Evolutionary conservation across 2,113 vertebrate genomes (phyloP), one percentile per base, ranked within the genome.

Genomic region (Myodes glareolus): DNA sequence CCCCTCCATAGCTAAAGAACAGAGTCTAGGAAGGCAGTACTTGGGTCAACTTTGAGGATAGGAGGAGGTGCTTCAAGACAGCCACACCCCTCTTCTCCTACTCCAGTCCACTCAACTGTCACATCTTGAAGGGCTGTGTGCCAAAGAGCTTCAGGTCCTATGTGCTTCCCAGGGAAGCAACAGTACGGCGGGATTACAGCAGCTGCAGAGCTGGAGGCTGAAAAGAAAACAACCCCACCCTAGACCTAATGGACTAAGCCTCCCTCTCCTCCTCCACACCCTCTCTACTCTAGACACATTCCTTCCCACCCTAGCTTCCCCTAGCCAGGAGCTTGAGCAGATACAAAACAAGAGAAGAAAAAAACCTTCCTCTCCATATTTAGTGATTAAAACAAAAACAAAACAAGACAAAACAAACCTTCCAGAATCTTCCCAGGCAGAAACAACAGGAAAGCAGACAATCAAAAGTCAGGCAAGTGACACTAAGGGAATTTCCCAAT

Each of bases 181-280:
- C 68, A 78, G 63, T 85, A 21, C 68, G 58, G 50, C 45, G 14
- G 92, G 47, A 70, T 94, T n/a, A 70, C 31, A 72, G 91, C 16
- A 92, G 88, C 88, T 78, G 65, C 0, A 23, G n/a, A 68, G 65
- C 58, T 91, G 33, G 36, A 91, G 52, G 70, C 84, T 88, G 42
- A 87, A 76, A 91, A 93, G 87, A 81, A 77, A 94, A 67, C 33
- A 45, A 88, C 80, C 75, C 33, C 92, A 84, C 90, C 85, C 65
- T 42, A 21, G 29, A 42, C 58, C 84, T 88, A 84, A 95, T 50
- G 86, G 78, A 88, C 47, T 1, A n/a, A 29, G 82, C 3, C 27
- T 82, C 68, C 47, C 39, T 52, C 39, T 52, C 65, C 72, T 78
- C 52, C 33, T 42, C 10, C n/a, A 58, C 42, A 47, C 86, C 36